phyloP scores from a whole-genome alignment of 2,888 invertebrate genomes.

The Synergus itoensis region DNA sequence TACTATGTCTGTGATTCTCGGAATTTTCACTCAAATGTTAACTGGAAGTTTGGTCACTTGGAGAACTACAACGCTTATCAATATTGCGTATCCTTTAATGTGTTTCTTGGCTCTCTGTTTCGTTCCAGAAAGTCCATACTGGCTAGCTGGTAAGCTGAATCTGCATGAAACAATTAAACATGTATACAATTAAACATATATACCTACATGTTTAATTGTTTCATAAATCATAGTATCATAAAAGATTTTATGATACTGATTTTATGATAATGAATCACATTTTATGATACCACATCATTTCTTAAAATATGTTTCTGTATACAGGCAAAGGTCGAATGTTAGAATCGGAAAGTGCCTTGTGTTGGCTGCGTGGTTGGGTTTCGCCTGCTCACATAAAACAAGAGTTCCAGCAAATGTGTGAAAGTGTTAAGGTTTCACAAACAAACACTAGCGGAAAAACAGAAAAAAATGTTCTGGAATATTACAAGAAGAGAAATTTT shows the following conservation, averaged over 20 bases:
- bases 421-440: conserved; percentile 65
- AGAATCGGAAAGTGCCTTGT: conserved; percentile 85
- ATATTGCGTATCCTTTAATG: conserved; percentile 83
- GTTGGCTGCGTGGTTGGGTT: conserved; percentile 91
- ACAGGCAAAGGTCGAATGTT: conserved; percentile 80
- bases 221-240: too few relatives aligned
- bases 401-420: conserved; percentile 81
- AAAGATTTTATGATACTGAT: too few relatives aligned
- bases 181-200: not conserved
- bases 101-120: conserved; percentile 84
- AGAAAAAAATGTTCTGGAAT: conserved; percentile 67
- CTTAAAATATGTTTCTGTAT: not conserved
- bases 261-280: too few relatives aligned
- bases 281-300: not conserved
- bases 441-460: conserved; percentile 28
- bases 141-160: conserved; percentile 82
- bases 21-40: conserved; percentile 87
- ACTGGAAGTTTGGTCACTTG: conserved; percentile 86
- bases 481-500: conserved; percentile 82
- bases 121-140: conserved; percentile 90
- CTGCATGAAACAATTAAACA: not conserved
- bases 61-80: conserved; percentile 85
- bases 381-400: conserved; percentile 81
- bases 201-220: too few relatives aligned
- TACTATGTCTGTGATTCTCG: conserved; percentile 87